phyloP scores from a whole-genome alignment of 2,113 vertebrate species.

The Sinocyclocheilus rhinocerous region DNA sequence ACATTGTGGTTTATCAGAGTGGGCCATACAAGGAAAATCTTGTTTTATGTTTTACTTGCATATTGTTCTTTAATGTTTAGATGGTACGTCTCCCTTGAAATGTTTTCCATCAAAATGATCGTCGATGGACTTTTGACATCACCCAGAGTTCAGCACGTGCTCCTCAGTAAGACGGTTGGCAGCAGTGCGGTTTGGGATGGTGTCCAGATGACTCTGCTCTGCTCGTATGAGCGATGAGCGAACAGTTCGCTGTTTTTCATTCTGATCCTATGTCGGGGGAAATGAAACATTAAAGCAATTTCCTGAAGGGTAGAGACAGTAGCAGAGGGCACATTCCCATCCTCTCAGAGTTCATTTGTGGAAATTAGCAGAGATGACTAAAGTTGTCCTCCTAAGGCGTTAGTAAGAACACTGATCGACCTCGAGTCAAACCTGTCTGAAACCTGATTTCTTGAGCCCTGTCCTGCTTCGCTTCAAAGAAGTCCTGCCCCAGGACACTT shows the following conservation, averaged over 20 bases:
- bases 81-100: background rate
- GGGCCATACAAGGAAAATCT: background rate
- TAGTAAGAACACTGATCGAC: constrained; percentile 29
- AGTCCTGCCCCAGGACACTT: background rate
- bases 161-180: background rate
- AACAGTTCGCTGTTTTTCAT: constrained; percentile 36
- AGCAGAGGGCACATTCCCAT: constrained; percentile 33
- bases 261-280: constrained; percentile 33
- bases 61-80: background rate
- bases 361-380: constrained; percentile 40
- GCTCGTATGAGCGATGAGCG: constrained; percentile 12
- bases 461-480: background rate
- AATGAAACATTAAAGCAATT: constrained; percentile 52
- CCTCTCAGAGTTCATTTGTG: constrained; percentile 19
- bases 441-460: constrained; percentile 11
- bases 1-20: background rate
- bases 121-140: constrained; percentile 26
- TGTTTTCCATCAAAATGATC: background rate
- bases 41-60: background rate
- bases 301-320: constrained; percentile 40
- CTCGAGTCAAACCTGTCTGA: constrained; percentile 15
- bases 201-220: constrained; percentile 20
- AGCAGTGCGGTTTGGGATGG: background rate
- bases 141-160: background rate
- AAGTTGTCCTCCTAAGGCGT: constrained; percentile 34